Conservation (phyloP, 1,140 invertebrate species). For the Helicoverpa zea region DNA sequence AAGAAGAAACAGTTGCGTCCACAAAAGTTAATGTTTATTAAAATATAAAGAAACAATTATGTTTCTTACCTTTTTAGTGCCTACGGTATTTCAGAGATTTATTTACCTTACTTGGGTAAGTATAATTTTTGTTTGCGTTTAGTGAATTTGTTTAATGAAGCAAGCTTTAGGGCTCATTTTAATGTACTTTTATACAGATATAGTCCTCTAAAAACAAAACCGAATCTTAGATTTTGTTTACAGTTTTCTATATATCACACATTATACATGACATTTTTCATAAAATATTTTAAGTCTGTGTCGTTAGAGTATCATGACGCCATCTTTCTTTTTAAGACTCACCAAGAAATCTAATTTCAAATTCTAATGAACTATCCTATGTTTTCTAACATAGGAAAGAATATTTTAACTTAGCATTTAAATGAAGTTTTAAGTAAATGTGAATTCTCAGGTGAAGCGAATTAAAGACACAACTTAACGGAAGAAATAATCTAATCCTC, state of each 20-base stretch:
- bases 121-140: background rate
- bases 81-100: no score
- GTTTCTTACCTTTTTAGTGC: background rate
- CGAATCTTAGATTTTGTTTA: no score
- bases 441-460: conserved; percentile 8
- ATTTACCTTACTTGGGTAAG: background rate
- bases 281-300: no score
- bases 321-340: no score
- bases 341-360: no score
- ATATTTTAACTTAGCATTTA: background rate
- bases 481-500: conserved; percentile 38
- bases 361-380: no score
- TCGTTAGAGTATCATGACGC: no score
- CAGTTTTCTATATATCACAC: no score
- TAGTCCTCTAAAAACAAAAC: no score
- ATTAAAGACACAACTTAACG: conserved; percentile 32
- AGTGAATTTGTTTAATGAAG: background rate
- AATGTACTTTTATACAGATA: no score
- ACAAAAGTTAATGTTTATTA: conserved; percentile 43
- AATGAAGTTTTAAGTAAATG: conserved; percentile 1
- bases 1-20: background rate
- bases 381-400: background rate
- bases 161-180: background rate
- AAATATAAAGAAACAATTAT: conserved; percentile 32
- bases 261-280: no score